Conservation (phyloP, 2,113 vertebrate genomes). For the Melanotaenia duboulayi region DNA sequence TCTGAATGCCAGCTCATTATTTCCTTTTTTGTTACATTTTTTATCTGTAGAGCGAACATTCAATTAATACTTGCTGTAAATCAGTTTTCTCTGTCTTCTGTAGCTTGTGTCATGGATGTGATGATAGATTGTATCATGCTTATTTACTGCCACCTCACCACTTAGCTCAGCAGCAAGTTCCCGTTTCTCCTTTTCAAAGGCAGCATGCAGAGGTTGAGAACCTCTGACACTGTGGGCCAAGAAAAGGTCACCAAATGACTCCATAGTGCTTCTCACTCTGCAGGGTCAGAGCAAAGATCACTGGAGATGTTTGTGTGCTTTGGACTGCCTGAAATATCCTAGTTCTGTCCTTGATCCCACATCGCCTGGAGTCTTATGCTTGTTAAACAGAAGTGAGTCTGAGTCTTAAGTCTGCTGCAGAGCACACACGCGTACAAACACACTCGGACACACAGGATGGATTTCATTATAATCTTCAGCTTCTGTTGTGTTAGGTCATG, state of each 20-base stretch:
- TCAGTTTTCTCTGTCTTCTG: conserved; percentile 1
- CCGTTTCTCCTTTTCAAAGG: conserved; percentile 71
- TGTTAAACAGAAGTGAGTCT: conserved; percentile 74
- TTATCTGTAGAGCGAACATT: background rate
- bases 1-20: background rate
- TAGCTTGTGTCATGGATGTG: conserved; percentile 2
- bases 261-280: conserved; percentile 33
- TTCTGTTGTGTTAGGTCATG: conserved; percentile 31
- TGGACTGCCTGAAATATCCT: conserved; percentile 8
- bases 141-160: conserved; percentile 52
- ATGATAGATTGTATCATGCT: conserved; percentile 13
- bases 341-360: conserved; percentile 47
- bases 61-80: background rate
- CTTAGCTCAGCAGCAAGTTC: conserved; percentile 50
- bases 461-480: conserved; percentile 48
- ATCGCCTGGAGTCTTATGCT: conserved; percentile 71
- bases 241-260: conserved; percentile 58
- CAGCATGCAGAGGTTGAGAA: conserved; percentile 49
- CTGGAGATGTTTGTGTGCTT: conserved; percentile 15
- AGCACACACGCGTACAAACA: background rate
- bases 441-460: conserved; percentile 34
- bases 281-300: conserved; percentile 57
- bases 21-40: background rate
- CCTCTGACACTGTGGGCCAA: conserved; percentile 66
- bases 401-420: conserved; percentile 36